A percentile compares a stretch with the other conserved stretches of the same genome.
Conservation (phyloP, 2,888 invertebrate species). For the Troilus luridus region DNA sequence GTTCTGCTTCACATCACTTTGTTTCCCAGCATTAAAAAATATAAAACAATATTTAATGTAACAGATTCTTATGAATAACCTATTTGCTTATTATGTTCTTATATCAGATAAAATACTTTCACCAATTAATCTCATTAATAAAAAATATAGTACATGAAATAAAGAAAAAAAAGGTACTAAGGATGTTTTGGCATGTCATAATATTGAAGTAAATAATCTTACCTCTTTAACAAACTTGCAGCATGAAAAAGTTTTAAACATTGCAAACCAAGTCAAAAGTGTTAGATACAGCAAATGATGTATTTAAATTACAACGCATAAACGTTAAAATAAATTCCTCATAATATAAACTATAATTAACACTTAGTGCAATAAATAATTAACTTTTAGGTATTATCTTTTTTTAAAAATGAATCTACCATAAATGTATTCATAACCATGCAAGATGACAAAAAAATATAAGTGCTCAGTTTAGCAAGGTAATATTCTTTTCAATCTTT, state of each 20-base stretch:
- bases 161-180: not conserved
- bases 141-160: not conserved
- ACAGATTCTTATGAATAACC: not conserved
- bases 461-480: not conserved
- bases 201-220: not conserved
- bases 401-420: not conserved
- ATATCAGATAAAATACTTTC: not conserved
- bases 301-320: not conserved
- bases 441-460: not conserved
- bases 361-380: not conserved
- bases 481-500: not conserved
- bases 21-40: too few species aligned
- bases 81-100: not conserved
- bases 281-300: not conserved
- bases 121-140: not conserved
- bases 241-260: constrained; percentile 38
- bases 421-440: too few species aligned
- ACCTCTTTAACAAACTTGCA: constrained; percentile 49
- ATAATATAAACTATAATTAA: not conserved
- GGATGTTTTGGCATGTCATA: not conserved
- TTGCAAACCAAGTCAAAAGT: not conserved
- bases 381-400: not conserved
- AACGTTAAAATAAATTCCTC: not conserved
- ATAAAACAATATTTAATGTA: not conserved
- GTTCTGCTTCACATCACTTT: too few species aligned